Evolutionary conservation across 2,888 invertebrate species (phyloP), one percentile per base, ranked within the genome.

Genomic region (Reticulitermes lucifugus): DNA sequence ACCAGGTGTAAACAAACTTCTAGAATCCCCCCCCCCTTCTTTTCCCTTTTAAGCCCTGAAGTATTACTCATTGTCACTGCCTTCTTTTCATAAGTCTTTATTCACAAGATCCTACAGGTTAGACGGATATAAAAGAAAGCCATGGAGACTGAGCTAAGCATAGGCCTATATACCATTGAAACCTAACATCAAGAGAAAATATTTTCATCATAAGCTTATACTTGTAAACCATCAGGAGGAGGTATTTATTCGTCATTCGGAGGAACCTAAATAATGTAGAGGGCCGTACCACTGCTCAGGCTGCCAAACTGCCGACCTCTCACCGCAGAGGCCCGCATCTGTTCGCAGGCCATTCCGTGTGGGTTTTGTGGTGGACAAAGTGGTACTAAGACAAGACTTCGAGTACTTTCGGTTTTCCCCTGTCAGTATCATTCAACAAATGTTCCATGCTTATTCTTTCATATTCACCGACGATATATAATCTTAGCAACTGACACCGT

Each of bases 51-150:
- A 55, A 55, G 18, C 65, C 7, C 65, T 65, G n/a, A 25, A 46
- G 77, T 77, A 46, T 77, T 46, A 21, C 77, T 77, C 77, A 77
- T 77, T 77, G 77, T 77, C 77, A 77, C 77, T 77, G n/a, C 51
- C 43, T 18, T 77, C 77, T 77, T 77, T 77, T 73, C 73, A 77
- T 46, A 41, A 65, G n/a, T 65, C 65, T 65, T 65, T 65, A 25
- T 25, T 10, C 73, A 41, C 77, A 18, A 41, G 73, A 73, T 77
- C 51, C 77, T 46, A 51, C 3, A 46, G 77, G 46, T n/a, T 21
- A 46, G 5, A 77, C 41, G 5, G 6, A 22, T n/a, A 77, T 77
- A 46, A 51, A 77, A 43, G 41, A 29, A 77, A 77, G 9, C n/a
- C 77, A 46, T 51, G 22, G 21, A 77, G 35, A 43, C 18, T 22